phyloP scores from a whole-genome alignment of 92 coral and sea anemone species.

The Galaxea fascicularis region DNA sequence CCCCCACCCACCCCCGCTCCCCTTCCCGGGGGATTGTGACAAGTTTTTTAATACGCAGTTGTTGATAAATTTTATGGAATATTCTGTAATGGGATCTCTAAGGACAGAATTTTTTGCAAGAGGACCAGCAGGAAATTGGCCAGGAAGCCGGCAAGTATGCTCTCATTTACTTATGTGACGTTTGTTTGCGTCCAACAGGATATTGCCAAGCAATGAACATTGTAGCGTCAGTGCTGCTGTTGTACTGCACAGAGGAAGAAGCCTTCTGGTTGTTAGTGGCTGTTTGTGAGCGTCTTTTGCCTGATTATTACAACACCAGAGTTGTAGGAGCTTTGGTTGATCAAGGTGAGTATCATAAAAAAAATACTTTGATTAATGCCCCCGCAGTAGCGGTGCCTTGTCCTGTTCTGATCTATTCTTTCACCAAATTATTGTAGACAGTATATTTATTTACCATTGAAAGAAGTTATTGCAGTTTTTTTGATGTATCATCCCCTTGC shows the following conservation, averaged over 20 bases:
- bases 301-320: conserved; percentile 97
- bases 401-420: background rate
- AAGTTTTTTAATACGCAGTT: too few relatives aligned
- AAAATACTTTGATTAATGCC: background rate
- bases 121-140: background rate
- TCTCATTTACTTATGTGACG: background rate
- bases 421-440: too few relatives aligned
- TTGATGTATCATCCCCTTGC: too few relatives aligned
- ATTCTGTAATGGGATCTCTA: too few relatives aligned
- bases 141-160: background rate
- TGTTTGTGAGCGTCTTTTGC: conserved; percentile 96
- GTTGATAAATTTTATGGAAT: too few relatives aligned
- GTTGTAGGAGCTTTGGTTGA: conserved; percentile 99
- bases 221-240: conserved; percentile 91
- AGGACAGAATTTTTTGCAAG: background rate
- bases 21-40: too few relatives aligned
- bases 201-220: conserved; percentile 99
- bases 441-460: too few relatives aligned
- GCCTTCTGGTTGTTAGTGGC: conserved; percentile 99
- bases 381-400: background rate
- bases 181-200: conserved; percentile 52
- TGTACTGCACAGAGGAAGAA: conserved; percentile 98
- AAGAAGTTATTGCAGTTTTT: too few relatives aligned
- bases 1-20: too few relatives aligned
- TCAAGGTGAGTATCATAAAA: conserved; percentile 73